These are phyloP conservation scores for Phalacrocorax carbo DNA, from an alignment of 2,113 vertebrate genomes.

Conservation along the genomic window DNA sequence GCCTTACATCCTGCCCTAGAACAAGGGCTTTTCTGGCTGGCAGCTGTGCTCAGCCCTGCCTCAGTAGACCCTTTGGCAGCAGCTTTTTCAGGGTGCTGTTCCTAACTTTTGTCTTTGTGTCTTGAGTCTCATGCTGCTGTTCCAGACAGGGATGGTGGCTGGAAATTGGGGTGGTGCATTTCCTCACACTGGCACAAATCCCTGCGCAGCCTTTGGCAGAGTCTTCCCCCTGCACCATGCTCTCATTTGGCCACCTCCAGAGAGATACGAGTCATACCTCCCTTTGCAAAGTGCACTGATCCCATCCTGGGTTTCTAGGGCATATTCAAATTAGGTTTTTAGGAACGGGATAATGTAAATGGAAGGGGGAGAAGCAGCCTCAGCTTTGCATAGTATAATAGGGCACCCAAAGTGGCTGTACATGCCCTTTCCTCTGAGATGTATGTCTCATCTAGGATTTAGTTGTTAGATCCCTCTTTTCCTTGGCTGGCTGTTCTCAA, in stretches of 20 bases:
- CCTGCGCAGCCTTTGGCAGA: background rate
- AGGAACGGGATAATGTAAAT: background rate
- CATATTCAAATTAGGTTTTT: background rate
- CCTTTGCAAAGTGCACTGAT: background rate
- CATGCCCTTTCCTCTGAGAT: background rate
- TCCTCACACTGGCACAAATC: background rate
- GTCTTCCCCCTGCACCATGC: fast-evolving
- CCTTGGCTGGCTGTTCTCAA: background rate
- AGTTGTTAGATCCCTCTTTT: background rate
- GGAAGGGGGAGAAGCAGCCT: background rate
- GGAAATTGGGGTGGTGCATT: background rate
- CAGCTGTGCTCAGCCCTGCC: background rate
- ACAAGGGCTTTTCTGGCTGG: background rate
- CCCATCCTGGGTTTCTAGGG: background rate
- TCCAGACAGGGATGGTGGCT: background rate
- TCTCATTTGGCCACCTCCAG: background rate
- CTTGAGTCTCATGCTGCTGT: background rate
- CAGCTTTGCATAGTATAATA: background rate
- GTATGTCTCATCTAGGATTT: background rate
- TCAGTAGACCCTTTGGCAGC: background rate
- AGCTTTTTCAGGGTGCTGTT: background rate
- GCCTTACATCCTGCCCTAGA: background rate
- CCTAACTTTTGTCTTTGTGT: background rate
- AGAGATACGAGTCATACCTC: background rate
- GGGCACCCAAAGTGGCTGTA: background rate